Evolutionary conservation across 1,140 invertebrate genomes (phyloP), one percentile per base, ranked within the genome.

Genomic region (Caenorhabditis brenneri): DNA sequence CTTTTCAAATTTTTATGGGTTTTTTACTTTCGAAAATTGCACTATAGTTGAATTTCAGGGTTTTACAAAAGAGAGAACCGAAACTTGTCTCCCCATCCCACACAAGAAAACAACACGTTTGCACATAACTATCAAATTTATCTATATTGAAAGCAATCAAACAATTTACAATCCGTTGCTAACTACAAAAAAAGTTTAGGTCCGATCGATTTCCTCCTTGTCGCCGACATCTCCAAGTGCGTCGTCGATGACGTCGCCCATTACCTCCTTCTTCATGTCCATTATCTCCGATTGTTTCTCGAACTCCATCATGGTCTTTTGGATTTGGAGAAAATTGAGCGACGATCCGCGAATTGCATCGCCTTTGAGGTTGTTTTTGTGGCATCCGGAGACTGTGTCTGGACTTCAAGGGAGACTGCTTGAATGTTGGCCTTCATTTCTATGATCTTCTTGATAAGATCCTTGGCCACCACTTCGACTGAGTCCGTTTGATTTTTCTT

Each of bases 231-330:
- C 97, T 86, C 96, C 97, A 94, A 99, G 97, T 2, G 97, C 97
- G 92, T 99, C 97, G 92, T 99, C 98, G 88, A 99, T 99, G 9
- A 96, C 97, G 92, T 99, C 98, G 92, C 97, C 97, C 94, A 99
- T 99, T 93, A 99, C 97, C 92, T 99, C 98, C 92, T 99, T 97
- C 91, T 99, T 99, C 97, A 99, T 99, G 91, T 99, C 97, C 97
- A 99, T 99, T 83, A 99, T 98, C 92, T 99, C 97, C 0, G 96
- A 97, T 91, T 99, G 97, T 89, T 98, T 98, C 92, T 99, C 97
- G 93, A 99, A 99, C 91, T 99, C 97, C 93, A 96, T 95, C 90
- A 99, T 94, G 88, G 99, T 99, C 91, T 96, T 97, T 91, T 99
- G 97, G 90, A 99, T 99, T 93, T 99, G 96, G 27, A 97, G 97